These are phyloP conservation scores for Smithornis capensis DNA, from an alignment of 2,113 vertebrate genomes.

Conservation along the genomic window DNA sequence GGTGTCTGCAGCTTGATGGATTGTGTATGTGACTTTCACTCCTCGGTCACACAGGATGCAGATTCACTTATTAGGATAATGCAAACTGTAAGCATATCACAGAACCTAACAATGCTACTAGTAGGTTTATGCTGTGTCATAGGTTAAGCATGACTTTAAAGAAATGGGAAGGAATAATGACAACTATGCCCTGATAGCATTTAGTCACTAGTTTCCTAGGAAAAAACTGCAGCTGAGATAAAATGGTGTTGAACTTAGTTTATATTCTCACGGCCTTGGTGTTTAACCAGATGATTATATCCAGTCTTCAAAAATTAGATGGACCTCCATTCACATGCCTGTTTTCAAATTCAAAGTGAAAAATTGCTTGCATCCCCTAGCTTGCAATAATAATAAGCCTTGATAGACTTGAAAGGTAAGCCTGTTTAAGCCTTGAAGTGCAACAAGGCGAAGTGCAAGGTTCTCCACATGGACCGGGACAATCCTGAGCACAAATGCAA, in stretches of 20 bases:
- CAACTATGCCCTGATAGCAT: neutral
- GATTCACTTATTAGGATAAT: neutral
- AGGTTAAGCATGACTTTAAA: neutral
- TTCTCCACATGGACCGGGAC: neutral
- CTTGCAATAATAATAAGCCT: neutral
- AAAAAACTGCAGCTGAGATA: neutral
- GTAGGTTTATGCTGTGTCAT: neutral
- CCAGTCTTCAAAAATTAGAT: neutral
- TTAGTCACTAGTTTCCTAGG: neutral
- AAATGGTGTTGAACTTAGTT: neutral
- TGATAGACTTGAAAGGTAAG: rapidly evolving
- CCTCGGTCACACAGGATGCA: neutral
- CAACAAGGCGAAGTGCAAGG: neutral
- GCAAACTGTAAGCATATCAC: neutral
- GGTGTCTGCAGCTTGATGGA: neutral
- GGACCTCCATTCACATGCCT: neutral
- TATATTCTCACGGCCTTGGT: neutral
- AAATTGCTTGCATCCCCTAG: neutral
- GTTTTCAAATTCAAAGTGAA: neutral
- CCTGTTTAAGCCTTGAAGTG: neutral
- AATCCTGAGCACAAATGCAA: neutral
- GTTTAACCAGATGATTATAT: neutral
- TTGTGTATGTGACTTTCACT: neutral
- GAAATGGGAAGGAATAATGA: neutral
- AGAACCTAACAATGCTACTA: neutral